phyloP scores from a whole-genome alignment of 1,140 invertebrate species.

The Sipha flava region DNA sequence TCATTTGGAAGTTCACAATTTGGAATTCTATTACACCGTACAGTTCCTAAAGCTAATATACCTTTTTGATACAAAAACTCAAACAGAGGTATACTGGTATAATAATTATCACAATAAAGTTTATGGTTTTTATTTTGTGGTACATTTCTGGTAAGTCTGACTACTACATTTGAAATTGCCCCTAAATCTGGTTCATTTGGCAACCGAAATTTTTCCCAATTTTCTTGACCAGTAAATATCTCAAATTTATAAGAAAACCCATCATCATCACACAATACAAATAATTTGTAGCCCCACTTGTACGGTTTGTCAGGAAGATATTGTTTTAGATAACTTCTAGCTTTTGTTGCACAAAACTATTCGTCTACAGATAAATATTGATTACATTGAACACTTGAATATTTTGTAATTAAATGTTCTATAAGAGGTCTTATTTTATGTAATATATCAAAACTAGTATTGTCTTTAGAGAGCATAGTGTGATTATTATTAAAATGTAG shows the following conservation, averaged over 20 bases:
- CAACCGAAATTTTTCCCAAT: not conserved
- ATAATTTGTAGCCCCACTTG: slow-evolving; percentile 42
- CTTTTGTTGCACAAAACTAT: slow-evolving; percentile 42
- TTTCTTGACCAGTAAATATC: slow-evolving; percentile 38
- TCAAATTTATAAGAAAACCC: slow-evolving; percentile 41
- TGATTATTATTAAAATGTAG: not conserved
- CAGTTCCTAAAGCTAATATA: not conserved
- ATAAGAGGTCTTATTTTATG: slow-evolving; percentile 33
- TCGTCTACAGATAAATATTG: slow-evolving; percentile 41
- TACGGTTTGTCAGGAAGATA: slow-evolving; percentile 42
- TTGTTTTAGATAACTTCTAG: slow-evolving; percentile 40
- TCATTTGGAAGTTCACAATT: not conserved
- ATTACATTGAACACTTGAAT: slow-evolving; percentile 36
- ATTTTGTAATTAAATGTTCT: not conserved
- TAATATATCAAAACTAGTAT: slow-evolving; percentile 3
- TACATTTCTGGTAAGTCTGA: not conserved
- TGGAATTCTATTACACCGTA: not conserved
- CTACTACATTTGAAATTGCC: not conserved
- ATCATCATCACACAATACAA: slow-evolving; percentile 35
- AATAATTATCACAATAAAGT: no score
- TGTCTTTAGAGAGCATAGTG: not conserved
- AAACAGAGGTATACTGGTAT: not conserved
- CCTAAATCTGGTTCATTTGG: not conserved
- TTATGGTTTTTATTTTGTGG: not conserved
- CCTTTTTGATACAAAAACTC: not conserved